A percentile compares a stretch with the other conserved stretches of the same genome.
Conservation (phyloP, 2,797 vertebrate genomes). For the Bradypus variegatus region DNA sequence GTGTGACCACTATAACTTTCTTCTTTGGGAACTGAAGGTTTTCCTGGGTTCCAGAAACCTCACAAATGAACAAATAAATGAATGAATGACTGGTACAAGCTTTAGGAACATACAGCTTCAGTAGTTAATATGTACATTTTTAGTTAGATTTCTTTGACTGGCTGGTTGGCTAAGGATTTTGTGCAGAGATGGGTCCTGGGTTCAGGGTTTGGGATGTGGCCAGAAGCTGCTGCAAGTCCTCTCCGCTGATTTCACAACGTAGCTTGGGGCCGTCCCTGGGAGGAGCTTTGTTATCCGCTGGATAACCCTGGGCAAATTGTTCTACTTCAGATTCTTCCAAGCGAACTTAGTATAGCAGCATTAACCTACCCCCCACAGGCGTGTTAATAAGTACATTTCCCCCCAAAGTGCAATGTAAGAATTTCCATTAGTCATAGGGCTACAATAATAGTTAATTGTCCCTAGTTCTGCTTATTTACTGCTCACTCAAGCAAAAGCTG, state of each 20-base stretch:
- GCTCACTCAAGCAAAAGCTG: constrained; percentile 51
- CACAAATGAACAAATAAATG: not conserved
- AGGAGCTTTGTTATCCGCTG: not conserved
- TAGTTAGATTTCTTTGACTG: not conserved
- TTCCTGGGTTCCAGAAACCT: not conserved
- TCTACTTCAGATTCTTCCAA: constrained; percentile 38
- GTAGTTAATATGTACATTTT: not conserved
- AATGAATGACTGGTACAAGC: not conserved
- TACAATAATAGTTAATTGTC: constrained; percentile 58
- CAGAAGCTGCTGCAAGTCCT: not conserved
- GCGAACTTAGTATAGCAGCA: constrained; percentile 49
- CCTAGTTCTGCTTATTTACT: constrained; percentile 60
- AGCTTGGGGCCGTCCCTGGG: not conserved
- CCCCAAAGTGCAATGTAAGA: constrained; percentile 47
- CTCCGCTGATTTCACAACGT: not conserved
- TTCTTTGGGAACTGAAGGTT: not conserved
- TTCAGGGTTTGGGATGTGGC: not conserved
- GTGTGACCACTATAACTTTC: not conserved
- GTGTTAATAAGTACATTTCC: constrained; percentile 51
- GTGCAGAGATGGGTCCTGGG: not conserved
- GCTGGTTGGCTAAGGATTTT: not conserved
- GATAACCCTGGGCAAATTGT: constrained; percentile 46
- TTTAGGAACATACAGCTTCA: not conserved
- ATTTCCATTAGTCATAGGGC: constrained; percentile 63
- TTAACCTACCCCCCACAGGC: constrained; percentile 54